Conservation (phyloP, 2,797 vertebrate genomes). For the Takifugu rubripes region DNA sequence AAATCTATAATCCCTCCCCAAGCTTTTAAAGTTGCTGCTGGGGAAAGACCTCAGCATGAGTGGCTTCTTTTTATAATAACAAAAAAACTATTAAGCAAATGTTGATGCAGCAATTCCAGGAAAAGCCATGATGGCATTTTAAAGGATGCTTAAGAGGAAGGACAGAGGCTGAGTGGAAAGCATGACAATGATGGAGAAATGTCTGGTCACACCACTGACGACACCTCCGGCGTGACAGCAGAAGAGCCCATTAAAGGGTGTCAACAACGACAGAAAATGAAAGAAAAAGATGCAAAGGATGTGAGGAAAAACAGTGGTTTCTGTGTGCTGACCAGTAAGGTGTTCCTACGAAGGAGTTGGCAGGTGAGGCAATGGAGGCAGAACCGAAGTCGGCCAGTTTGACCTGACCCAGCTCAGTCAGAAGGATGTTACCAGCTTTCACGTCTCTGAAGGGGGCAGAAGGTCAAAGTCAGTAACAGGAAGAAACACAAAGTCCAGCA, state of each 20-base stretch:
- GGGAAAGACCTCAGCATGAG: no score
- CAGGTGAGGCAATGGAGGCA: constrained; percentile 93
- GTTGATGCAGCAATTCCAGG: no score
- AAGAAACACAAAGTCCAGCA: neutral
- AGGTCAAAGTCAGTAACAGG: neutral
- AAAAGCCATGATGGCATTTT: neutral
- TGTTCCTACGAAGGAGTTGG: constrained; percentile 98
- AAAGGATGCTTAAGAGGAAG: neutral
- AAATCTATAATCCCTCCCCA: constrained; percentile 63
- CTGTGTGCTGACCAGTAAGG: constrained; percentile 89
- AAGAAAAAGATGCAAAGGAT: no score
- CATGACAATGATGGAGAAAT: no score
- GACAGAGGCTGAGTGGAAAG: neutral
- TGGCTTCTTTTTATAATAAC: no score
- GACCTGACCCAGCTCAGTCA: constrained; percentile 97
- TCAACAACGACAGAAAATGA: no score
- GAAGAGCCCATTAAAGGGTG: no score
- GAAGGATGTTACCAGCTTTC: constrained; percentile 98
- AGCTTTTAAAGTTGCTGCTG: constrained; percentile 59
- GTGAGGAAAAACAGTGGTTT: neutral
- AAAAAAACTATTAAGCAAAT: no score
- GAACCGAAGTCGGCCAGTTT: constrained; percentile 98
- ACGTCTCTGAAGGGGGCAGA: constrained; percentile 83
- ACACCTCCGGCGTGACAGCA: no score
- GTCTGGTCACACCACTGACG: no score